Base-by-base conservation (phyloP, 2,888 invertebrate genomes). In the Dicroscelio sp. region DNA sequence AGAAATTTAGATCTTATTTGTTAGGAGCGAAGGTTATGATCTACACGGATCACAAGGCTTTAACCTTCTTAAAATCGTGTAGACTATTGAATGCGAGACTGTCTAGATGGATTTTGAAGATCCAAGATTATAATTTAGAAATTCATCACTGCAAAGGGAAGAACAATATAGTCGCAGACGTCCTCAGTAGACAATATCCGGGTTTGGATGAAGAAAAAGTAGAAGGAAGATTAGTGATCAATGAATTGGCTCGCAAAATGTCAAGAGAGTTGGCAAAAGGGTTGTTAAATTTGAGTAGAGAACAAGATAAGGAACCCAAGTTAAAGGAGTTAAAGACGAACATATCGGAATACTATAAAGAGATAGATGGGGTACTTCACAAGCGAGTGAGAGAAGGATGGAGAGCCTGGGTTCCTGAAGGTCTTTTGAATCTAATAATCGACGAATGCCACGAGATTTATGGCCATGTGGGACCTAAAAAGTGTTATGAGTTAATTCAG, bases 31-130 rank as follows among this genome's bases (percentile, higher is more conserved):
- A 80, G 31, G 76, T 95, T 0, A 82, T 88, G 0, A 90, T 95
- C 0, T 33, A 90, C 23, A 95, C 94, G 0, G 95, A 96, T 79
- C 95, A 95, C 71, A 93, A 94, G 55, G 92, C 94, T 0, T 52
- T 96, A 1, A 92, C 90, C 0, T 96, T 95, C 78, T 58, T 96
- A 8, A 83, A 86, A 27, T 90, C 86, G 0, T 95, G 96, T 75
- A 88, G 93, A 33, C 71, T 96, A 8, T 55, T 93, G 4, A 60
- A 86, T n/a, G 84, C 90, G 0, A 75, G 95, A 2, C 55, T 96
- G 0, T 93, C 90, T 0, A 69, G 96, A 6, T 96, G 95, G 95
- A 78, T 93, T 17, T 17, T 60, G 10, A 30, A n/a, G 17, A 60
- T 60, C 17, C 60, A 60, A 27, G 27, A 60, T 27, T 27, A 27